These are phyloP conservation scores for Peromyscus maniculatus DNA, from an alignment of 2,113 vertebrate genomes.

Conservation along the genomic window DNA sequence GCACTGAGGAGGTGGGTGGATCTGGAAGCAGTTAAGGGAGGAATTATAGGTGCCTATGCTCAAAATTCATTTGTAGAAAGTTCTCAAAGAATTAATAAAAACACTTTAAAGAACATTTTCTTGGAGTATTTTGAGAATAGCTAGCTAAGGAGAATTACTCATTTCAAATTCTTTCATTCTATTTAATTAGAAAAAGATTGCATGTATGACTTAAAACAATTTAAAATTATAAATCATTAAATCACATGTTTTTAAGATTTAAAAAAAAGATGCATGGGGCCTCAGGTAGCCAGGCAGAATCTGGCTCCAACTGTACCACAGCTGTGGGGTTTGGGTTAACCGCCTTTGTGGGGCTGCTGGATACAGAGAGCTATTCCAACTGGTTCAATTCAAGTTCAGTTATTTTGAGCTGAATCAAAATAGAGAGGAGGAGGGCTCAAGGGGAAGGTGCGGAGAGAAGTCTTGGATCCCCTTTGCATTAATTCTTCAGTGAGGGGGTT, in stretches of 20 bases:
- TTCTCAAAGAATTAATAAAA: neutral
- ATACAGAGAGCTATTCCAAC: slow-evolving; percentile 11
- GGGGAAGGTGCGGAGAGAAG: neutral
- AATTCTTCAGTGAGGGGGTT: neutral
- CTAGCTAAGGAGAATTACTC: neutral
- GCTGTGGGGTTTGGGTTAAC: slow-evolving; percentile 43
- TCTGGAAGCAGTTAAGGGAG: neutral
- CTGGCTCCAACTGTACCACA: slow-evolving; percentile 26
- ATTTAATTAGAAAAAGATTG: neutral
- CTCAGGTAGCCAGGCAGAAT: slow-evolving; percentile 20
- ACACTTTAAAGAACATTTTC: neutral
- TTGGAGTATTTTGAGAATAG: neutral
- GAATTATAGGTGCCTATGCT: neutral
- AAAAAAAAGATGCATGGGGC: neutral
- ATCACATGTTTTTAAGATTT: neutral
- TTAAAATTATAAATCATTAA: slow-evolving; percentile 47
- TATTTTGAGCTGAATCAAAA: slow-evolving; percentile 57
- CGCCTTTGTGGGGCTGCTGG: slow-evolving; percentile 38
- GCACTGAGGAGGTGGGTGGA: neutral
- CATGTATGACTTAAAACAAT: slow-evolving; percentile 16
- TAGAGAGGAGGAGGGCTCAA: neutral
- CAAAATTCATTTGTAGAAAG: neutral
- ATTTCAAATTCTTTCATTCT: slow-evolving; percentile 40
- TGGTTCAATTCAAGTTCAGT: slow-evolving; percentile 44
- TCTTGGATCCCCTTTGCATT: neutral